Evolutionary conservation across 1,140 invertebrate genomes (phyloP).

Genomic region (Plutomurus gul): DNA sequence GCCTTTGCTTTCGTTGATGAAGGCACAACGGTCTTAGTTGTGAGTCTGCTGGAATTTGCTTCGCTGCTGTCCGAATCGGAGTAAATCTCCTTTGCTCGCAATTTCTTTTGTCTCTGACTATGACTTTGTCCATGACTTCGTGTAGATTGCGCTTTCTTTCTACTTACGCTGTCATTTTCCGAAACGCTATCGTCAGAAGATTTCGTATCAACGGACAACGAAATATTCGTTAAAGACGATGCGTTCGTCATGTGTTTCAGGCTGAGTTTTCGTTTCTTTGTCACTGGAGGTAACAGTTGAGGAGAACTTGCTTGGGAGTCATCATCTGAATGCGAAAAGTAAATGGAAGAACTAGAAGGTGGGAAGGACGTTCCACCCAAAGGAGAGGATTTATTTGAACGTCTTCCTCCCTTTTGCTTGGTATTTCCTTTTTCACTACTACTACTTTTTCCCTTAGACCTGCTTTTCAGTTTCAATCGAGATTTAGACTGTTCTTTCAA

Average conservation of each 20-base stretch:
- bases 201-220: constrained; percentile 38
- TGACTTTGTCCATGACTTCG: not conserved
- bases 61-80: constrained; percentile 49
- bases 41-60: not conserved
- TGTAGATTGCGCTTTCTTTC: not conserved
- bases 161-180: constrained; percentile 32
- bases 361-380: constrained; percentile 17
- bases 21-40: not conserved
- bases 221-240: constrained; percentile 7
- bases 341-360: constrained; percentile 38
- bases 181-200: constrained; percentile 45
- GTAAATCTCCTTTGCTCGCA: constrained; percentile 41
- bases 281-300: constrained; percentile 29
- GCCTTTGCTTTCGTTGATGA: constrained; percentile 13
- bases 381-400: constrained; percentile 36
- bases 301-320: constrained; percentile 42
- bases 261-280: constrained; percentile 53
- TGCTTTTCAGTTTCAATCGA: constrained; percentile 31
- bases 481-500: constrained; percentile 9
- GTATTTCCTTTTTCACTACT: constrained; percentile 25
- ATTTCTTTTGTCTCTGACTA: constrained; percentile 26
- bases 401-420: constrained; percentile 20
- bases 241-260: constrained; percentile 7
- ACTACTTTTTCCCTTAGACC: constrained; percentile 8
- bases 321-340: constrained; percentile 48